Evolutionary conservation across 2,113 vertebrate genomes (phyloP).

Genomic region (Echinops telfairi): DNA sequence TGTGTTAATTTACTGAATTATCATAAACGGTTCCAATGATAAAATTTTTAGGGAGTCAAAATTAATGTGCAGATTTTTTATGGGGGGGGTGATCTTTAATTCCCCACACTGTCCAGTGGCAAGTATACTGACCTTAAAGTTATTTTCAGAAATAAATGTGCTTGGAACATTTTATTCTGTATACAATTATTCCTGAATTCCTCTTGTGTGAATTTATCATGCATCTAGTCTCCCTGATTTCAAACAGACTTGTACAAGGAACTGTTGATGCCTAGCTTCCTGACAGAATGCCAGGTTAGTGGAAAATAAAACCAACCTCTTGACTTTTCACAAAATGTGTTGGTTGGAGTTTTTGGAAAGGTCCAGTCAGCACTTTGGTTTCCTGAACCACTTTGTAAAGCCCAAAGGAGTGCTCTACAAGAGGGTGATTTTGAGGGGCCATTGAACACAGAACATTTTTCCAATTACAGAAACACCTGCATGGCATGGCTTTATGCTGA

Average conservation of each 20-base stretch:
- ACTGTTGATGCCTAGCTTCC: background rate
- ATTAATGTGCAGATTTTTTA: too few relatives aligned
- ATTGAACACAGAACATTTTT: slow-evolving; percentile 85
- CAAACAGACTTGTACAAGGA: background rate
- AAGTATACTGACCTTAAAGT: background rate
- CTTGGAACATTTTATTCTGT: background rate
- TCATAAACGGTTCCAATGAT: too few relatives aligned
- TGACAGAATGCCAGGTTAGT: background rate
- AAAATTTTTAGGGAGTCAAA: too few relatives aligned
- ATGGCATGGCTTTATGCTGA: slow-evolving; percentile 84
- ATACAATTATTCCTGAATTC: background rate
- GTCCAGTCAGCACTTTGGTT: slow-evolving; percentile 71
- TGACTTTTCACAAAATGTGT: background rate
- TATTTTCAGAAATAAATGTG: slow-evolving; percentile 8
- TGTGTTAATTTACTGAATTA: too few relatives aligned
- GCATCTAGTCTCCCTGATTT: background rate
- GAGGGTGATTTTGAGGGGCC: slow-evolving; percentile 82
- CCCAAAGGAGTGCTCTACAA: slow-evolving; percentile 64
- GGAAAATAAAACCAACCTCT: background rate
- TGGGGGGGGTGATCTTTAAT: too few relatives aligned
- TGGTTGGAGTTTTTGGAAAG: slow-evolving; percentile 41
- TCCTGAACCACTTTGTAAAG: slow-evolving; percentile 59
- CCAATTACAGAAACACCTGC: slow-evolving; percentile 89
- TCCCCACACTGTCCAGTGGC: too few relatives aligned
- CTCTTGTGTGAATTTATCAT: background rate